These are phyloP conservation scores for Caenorhabditis sp. DNA, from an alignment of 2,888 invertebrate genomes.

Conservation along the genomic window DNA sequence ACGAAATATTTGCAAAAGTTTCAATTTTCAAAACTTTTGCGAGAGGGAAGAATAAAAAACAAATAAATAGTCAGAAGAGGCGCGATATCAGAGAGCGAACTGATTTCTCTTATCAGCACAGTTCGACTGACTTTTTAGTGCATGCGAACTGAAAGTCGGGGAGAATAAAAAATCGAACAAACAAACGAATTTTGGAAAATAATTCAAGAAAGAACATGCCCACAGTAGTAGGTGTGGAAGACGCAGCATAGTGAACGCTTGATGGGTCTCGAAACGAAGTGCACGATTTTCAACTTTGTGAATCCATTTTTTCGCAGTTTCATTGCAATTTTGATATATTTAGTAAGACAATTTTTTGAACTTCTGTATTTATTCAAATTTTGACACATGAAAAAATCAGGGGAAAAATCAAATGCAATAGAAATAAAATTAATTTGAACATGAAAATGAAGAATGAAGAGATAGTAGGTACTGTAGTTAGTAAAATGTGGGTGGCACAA, in stretches of 20 bases:
- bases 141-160: neutral
- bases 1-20: neutral
- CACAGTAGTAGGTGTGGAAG: neutral
- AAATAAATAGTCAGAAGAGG: neutral
- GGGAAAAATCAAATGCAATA: slow-evolving; percentile 22
- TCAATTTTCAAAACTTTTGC: neutral
- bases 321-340: too few species aligned
- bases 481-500: slow-evolving; percentile 44
- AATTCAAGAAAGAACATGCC: neutral
- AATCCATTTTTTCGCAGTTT: too few species aligned
- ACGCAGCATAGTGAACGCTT: too few species aligned
- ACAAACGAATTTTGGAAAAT: neutral
- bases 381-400: slow-evolving; percentile 1
- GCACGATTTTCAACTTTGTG: too few species aligned
- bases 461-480: slow-evolving; percentile 53
- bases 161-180: neutral
- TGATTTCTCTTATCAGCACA: neutral
- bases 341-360: too few species aligned
- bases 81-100: slow-evolving; percentile 5
- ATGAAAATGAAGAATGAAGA: slow-evolving; percentile 5
- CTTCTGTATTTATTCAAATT: too few species aligned
- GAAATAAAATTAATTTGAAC: slow-evolving; percentile 37
- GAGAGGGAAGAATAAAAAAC: slow-evolving; percentile 11
- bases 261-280: too few species aligned
- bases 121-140: neutral